A percentile compares a stretch with the other conserved stretches of the same genome.
phyloP scores from a whole-genome alignment of 2,888 invertebrate species.

The Nymphalis urticae region DNA sequence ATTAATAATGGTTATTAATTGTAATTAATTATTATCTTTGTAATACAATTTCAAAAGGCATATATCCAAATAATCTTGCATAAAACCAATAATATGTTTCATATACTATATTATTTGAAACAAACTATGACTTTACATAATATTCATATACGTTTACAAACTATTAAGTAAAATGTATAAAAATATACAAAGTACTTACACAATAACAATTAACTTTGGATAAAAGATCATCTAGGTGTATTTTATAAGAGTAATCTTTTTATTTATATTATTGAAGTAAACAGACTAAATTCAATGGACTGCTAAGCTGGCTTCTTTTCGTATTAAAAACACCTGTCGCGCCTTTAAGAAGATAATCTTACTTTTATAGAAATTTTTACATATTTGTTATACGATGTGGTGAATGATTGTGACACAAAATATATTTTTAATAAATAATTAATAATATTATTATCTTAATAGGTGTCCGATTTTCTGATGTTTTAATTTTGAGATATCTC shows the following conservation, averaged over 20 bases:
- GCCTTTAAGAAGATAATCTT: slow-evolving; percentile 25
- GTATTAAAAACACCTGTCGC: slow-evolving; percentile 32
- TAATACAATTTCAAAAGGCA: no score
- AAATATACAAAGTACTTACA: slow-evolving; percentile 5
- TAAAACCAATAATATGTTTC: no score
- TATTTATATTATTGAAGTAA: slow-evolving; percentile 27
- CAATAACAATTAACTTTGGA: neutral
- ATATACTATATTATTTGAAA: no score
- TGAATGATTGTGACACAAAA: neutral
- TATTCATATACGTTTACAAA: no score
- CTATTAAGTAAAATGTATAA: neutral
- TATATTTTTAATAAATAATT: neutral
- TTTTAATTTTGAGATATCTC: no score
- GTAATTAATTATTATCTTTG: no score
- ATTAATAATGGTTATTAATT: no score
- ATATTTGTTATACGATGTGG: slow-evolving; percentile 1
- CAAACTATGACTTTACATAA: no score
- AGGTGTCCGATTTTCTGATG: no score
- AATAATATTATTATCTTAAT: no score
- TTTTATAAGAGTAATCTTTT: slow-evolving; percentile 20
- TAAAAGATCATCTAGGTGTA: slow-evolving; percentile 16
- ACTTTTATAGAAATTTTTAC: neutral
- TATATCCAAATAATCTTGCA: no score
- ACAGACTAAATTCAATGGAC: slow-evolving; percentile 26
- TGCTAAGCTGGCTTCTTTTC: slow-evolving; percentile 25